Evolutionary conservation across 2,113 vertebrate genomes (phyloP).

Genomic region (Dromaius novaehollandiae): DNA sequence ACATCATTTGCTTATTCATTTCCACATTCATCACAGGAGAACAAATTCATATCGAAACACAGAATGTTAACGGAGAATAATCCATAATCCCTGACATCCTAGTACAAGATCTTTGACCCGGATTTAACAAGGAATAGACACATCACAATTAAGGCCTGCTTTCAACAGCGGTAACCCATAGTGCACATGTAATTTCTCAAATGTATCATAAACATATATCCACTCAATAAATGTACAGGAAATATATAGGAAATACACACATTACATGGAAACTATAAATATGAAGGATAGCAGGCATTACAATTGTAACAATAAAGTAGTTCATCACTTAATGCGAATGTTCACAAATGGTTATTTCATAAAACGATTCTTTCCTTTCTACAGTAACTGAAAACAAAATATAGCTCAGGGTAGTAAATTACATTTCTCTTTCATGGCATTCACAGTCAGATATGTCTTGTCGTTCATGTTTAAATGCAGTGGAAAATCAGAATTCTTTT

Average conservation of each 20-base stretch:
- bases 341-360: background rate
- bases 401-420: background rate
- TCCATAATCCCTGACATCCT: background rate
- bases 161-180: background rate
- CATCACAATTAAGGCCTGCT: background rate
- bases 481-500: background rate
- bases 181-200: background rate
- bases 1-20: background rate
- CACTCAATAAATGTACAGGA: background rate
- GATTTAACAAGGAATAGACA: background rate
- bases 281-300: background rate
- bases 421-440: background rate
- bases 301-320: background rate
- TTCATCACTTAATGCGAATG: background rate
- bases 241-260: background rate
- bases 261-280: background rate
- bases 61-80: background rate
- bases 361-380: background rate
- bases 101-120: background rate
- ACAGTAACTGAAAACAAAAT: background rate
- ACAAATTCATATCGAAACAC: background rate
- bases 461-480: slow-evolving; percentile 47
- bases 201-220: background rate
- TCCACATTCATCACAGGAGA: background rate
- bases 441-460: slow-evolving; percentile 12